phyloP scores from a whole-genome alignment of 2,797 vertebrate genomes.

The Epinephelus coioides region DNA sequence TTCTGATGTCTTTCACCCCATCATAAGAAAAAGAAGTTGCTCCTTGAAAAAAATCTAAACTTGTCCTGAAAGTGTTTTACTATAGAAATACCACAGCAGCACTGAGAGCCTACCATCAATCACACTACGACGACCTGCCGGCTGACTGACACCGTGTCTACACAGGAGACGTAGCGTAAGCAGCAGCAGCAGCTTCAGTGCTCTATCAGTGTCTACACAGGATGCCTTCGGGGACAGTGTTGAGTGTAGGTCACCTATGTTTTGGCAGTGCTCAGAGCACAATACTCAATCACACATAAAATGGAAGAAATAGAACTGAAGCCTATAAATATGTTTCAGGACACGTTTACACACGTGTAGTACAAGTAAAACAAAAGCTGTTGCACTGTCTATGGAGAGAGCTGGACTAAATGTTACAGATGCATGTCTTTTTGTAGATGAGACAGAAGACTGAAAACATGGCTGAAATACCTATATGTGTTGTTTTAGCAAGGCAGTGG shows the following conservation, averaged over 20 bases:
- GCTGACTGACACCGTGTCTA: not conserved
- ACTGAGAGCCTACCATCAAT: not conserved
- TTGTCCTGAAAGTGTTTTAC: not conserved
- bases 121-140: not conserved
- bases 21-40: no score
- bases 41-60: no score
- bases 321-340: not conserved
- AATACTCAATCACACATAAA: not conserved
- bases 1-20: no score
- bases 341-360: not conserved
- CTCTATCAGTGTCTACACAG: conserved; percentile 5
- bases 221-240: conserved; percentile 1
- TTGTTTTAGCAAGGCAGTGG: no score
- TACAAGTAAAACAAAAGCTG: not conserved
- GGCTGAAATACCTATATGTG: not conserved
- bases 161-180: not conserved
- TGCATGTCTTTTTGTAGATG: no score
- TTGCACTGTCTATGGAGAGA: no score
- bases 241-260: conserved; percentile 11
- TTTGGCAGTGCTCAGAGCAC: not conserved
- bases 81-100: not conserved
- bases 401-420: no score
- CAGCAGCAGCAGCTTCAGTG: conserved; percentile 1
- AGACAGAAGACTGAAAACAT: no score
- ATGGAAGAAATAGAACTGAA: not conserved